Base-by-base conservation (phyloP, 2,797 vertebrate genomes). In the Gastrophryne carolinensis region DNA sequence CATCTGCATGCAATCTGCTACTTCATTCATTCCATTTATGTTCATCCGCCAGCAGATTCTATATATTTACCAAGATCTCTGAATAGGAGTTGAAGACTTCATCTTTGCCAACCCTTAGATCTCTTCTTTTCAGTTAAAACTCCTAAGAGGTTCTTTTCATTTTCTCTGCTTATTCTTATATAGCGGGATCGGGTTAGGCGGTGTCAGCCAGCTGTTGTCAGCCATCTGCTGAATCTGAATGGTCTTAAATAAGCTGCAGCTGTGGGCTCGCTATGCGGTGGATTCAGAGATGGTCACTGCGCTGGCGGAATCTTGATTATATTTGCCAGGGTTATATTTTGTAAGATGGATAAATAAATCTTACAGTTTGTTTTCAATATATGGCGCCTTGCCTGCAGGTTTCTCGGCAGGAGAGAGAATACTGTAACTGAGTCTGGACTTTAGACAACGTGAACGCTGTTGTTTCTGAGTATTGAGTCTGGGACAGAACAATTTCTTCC, bases 211-310 rank as follows among this genome's bases (percentile, higher is more conserved):
- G 74, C 79, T 84, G 81, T 82, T 75, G 54, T 37, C 13, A 60
- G 68, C 79, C 79, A 83, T 79, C 81, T 86, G 82, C 69, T 67
- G 41, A 66, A 82, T 78, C 49, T 65, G 53, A 79, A 75, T 62
- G 12, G 47, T 70, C 64, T 80, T 76, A 76, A 75, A 73, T 77
- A 68, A 78, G 47, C 56, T 39, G n/a, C 80, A 84, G 71, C 82
- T 80, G 74, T 34, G 29, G 57, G 66, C 30, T 58, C 73, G 60
- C 41, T 56, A 29, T 58, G 44, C 68, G 3, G 56, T 24, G 57
- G 44, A 63, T 44, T 70, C 23, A 44, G n/a, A 64, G 30, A 23
- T 12, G 9, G 24, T 47, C 58, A 64, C 34, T 56, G 27, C 63
- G 30, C 7, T 30, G 35, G 19, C 47, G 23, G 53, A 29, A 76